phyloP scores from a whole-genome alignment of 2,888 invertebrate species.

The Phlogophora meticulosa region DNA sequence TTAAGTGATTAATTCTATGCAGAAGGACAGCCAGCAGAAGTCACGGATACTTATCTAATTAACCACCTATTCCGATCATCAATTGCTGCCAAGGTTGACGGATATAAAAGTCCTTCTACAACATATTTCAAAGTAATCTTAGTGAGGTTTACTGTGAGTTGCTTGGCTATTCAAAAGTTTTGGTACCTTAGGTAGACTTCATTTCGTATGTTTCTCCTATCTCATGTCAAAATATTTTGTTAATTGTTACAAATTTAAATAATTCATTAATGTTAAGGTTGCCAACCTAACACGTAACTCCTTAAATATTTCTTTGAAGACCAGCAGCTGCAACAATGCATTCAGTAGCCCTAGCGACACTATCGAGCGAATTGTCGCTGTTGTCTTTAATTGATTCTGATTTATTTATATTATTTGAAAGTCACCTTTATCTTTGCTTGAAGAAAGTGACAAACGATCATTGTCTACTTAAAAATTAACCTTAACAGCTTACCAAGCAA shows the following conservation, averaged over 20 bases:
- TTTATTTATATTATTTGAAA: constrained; percentile 3
- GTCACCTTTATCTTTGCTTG: background rate
- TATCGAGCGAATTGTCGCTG: no score
- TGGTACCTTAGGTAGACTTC: no score
- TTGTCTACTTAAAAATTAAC: constrained; percentile 40
- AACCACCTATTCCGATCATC: constrained; percentile 12
- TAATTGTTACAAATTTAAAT: no score
- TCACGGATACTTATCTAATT: constrained; percentile 41
- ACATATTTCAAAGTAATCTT: background rate
- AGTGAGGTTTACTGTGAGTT: background rate
- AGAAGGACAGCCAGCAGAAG: constrained; percentile 1
- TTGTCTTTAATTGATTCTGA: constrained; percentile 22
- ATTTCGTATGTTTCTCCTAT: no score
- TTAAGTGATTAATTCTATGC: constrained; percentile 34
- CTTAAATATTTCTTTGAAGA: no score
- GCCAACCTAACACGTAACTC: no score
- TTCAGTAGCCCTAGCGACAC: background rate
- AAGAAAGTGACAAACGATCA: background rate
- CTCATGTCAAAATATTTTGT: no score
- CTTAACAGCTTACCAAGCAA: constrained; percentile 94
- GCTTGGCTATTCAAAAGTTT: background rate
- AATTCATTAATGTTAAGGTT: no score
- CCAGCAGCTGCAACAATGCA: background rate
- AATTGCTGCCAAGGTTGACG: constrained; percentile 16
- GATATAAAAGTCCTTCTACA: background rate